Percentiles rank a stretch among this genome's conserved stretches.
Evolutionary conservation across 2,797 vertebrate species (phyloP).

Genomic region (Odontamblyopus rebecca): DNA sequence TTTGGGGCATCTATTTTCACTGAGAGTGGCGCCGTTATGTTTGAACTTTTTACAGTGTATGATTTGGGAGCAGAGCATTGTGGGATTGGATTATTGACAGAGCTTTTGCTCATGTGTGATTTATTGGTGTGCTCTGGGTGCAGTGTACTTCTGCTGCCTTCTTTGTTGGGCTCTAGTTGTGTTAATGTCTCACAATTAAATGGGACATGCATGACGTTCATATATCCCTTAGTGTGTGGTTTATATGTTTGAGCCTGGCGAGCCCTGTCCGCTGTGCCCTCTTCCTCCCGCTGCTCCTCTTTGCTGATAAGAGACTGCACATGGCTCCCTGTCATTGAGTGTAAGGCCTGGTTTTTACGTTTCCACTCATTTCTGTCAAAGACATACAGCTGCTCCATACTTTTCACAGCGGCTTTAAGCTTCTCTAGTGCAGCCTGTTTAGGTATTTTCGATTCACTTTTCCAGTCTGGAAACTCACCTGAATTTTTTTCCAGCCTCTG

Average conservation of each 20-base stretch:
- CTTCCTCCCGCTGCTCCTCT: conserved; percentile 74
- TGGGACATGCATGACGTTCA: conserved; percentile 63
- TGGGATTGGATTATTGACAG: conserved; percentile 41
- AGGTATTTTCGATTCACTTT: conserved; percentile 68
- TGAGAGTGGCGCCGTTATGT: conserved; percentile 54
- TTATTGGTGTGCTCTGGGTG: conserved; percentile 61
- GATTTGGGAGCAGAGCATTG: conserved; percentile 48
- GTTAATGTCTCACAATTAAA: conserved; percentile 46
- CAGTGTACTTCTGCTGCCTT: conserved; percentile 69
- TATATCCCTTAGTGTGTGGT: conserved; percentile 32
- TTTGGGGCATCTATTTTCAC: conserved; percentile 71
- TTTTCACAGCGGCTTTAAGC: conserved; percentile 92
- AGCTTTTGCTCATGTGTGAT: conserved; percentile 50
- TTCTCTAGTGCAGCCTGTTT: conserved; percentile 90
- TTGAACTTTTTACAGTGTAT: conserved; percentile 50
- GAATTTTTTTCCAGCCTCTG: conserved; percentile 76
- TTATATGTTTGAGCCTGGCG: conserved; percentile 38
- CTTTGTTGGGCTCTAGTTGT: conserved; percentile 56
- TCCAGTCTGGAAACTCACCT: conserved; percentile 69
- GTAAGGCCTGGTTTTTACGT: conserved; percentile 84
- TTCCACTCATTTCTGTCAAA: conserved; percentile 94
- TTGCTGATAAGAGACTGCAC: conserved; percentile 87
- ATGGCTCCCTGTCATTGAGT: conserved; percentile 86
- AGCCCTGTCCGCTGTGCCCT: conserved; percentile 36
- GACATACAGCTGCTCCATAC: conserved; percentile 96